A percentile compares a stretch with the other conserved stretches of the same genome.
Evolutionary conservation across 2,797 vertebrate species (phyloP).

Genomic region (Gastrophryne carolinensis): DNA sequence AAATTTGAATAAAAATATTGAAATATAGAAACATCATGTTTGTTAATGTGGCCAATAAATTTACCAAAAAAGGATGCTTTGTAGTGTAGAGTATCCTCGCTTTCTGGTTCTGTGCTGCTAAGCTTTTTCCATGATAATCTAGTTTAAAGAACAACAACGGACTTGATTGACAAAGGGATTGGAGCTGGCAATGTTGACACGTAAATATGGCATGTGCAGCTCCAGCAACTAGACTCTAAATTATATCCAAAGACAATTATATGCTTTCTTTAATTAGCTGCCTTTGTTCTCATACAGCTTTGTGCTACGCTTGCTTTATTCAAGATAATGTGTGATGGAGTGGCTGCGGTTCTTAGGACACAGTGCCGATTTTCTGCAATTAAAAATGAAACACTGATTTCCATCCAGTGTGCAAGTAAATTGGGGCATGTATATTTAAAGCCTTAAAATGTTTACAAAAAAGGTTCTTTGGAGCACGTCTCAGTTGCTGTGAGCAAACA

Average conservation of each 20-base stretch:
- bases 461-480: slow-evolving; percentile 26
- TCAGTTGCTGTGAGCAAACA: slow-evolving; percentile 27
- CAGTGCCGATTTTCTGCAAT: neutral
- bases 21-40: too few species aligned
- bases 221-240: slow-evolving; percentile 22
- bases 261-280: slow-evolving; percentile 43
- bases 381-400: slow-evolving; percentile 30
- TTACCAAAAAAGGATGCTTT: too few species aligned
- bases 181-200: slow-evolving; percentile 12
- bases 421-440: slow-evolving; percentile 48
- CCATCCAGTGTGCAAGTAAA: slow-evolving; percentile 16
- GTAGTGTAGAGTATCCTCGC: too few species aligned
- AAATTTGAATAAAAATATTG: too few species aligned
- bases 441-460: slow-evolving; percentile 40
- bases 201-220: slow-evolving; percentile 27
- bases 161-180: slow-evolving; percentile 15
- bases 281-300: slow-evolving; percentile 33
- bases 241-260: slow-evolving; percentile 40
- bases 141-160: neutral
- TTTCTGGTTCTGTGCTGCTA: neutral
- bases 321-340: slow-evolving; percentile 39
- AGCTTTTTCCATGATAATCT: neutral
- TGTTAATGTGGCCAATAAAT: too few species aligned
- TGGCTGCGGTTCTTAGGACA: neutral
- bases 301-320: slow-evolving; percentile 31